Evolutionary conservation across 2,797 vertebrate genomes (phyloP), one percentile per base, ranked within the genome.

Genomic region (Pseudotriccus pelzelni): DNA sequence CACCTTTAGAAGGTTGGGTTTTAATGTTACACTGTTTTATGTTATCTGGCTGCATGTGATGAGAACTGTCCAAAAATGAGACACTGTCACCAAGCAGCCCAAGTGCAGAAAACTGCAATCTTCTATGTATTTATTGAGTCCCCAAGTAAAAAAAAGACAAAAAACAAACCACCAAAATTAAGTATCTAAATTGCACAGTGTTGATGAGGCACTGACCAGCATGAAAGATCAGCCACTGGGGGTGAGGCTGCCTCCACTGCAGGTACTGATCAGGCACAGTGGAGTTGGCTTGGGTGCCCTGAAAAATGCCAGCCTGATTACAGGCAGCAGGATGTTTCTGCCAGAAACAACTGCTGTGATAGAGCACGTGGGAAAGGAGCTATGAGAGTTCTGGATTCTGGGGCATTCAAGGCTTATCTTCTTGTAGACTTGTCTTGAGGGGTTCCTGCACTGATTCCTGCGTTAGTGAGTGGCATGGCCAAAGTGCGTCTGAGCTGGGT

Each of bases 401-500:
- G 36, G 36, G 8, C 6, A 23, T 56, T 84, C 41, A 55, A 56
- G n/a, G 49, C 36, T 82, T 52, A 20, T 56, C 36, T 89, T 77
- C 73, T 37, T 34, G n/a, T 69, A 66, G 41, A 36, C 9, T 27
- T 64, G 44, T 69, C 30, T 63, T 0, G 0, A 53, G 56, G 46
- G 28, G 32, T 44, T 27, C 70, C 50, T 86, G 36, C 15, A 2
- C 39, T 2, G 7, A 32, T 69, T 17, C 22, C 19, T 36, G 46
- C 0, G 0, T 43, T 55, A 14, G 67, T 22, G 44, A 90, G 74
- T 47, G 68, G 39, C 0, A 0, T 86, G 67, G 34, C 9, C 3
- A 39, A 58, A 68, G 24, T 7, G 14, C 5, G 1, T 5, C 36
- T 80, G 58, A 87, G 44, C 50, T 22, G 28, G 25, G 13, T 64